Evolutionary conservation across 2,888 invertebrate genomes (phyloP).

Genomic region (Syritta pipiens): DNA sequence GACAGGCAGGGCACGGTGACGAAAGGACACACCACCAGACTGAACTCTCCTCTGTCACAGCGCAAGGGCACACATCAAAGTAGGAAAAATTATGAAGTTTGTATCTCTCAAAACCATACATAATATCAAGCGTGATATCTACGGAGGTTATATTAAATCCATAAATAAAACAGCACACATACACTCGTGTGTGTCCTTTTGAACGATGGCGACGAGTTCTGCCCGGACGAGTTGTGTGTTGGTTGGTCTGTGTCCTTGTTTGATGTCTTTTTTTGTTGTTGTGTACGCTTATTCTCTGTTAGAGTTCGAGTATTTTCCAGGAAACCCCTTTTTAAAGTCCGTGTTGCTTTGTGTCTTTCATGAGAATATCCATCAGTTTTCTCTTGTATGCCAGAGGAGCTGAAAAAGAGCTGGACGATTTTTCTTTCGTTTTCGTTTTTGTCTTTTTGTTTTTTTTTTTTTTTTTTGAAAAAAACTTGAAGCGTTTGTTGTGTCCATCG

Average conservation of each 20-base stretch:
- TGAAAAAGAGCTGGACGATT: constrained; percentile 2
- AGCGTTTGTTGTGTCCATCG: constrained; percentile 56
- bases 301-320: constrained; percentile 13
- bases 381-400: background rate
- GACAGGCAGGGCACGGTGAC: constrained; percentile 32
- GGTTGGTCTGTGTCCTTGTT: constrained; percentile 11
- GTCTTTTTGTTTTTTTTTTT: constrained; percentile 18
- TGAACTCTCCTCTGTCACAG: constrained; percentile 25
- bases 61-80: constrained; percentile 53
- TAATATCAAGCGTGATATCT: constrained; percentile 59
- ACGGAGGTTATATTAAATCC: constrained; percentile 67
- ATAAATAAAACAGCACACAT: constrained; percentile 51
- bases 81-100: constrained; percentile 66
- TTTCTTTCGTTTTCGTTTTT: constrained; percentile 5
- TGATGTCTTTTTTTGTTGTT: constrained; percentile 17
- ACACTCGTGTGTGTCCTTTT: no score
- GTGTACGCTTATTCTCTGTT: background rate
- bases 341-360: constrained; percentile 38
- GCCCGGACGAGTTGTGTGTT: no score
- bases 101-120: constrained; percentile 60
- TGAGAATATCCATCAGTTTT: constrained; percentile 44
- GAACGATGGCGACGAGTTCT: no score
- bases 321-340: constrained; percentile 33
- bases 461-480: constrained; percentile 28
- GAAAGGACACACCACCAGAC: constrained; percentile 33